A percentile compares a stretch with the other conserved stretches of the same genome.
phyloP scores from a whole-genome alignment of 1,140 invertebrate genomes.

The Cydia amplana region DNA sequence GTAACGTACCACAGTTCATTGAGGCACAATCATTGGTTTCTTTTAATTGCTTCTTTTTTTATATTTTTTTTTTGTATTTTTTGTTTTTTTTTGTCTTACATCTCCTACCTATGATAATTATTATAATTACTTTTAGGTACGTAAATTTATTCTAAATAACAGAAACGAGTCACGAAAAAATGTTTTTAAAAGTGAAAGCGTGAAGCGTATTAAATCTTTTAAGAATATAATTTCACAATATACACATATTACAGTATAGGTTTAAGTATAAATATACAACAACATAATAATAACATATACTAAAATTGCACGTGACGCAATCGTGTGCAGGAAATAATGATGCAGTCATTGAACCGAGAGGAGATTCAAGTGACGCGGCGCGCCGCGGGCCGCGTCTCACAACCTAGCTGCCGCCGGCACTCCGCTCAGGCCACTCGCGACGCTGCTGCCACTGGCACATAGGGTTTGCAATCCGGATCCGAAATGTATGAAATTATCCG shows the following conservation, averaged over 20 bases:
- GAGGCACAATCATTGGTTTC: conserved; percentile 80
- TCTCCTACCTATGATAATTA: conserved; percentile 73
- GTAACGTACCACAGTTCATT: conserved; percentile 80
- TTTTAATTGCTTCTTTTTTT: conserved; percentile 76
- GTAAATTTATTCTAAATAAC: conserved; percentile 79
- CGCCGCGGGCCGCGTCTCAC: conserved; percentile 56
- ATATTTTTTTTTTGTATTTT: conserved; percentile 49
- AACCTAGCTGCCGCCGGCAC: conserved; percentile 51
- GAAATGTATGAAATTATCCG: too few species aligned
- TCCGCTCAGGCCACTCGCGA: not conserved
- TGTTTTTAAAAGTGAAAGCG: conserved; percentile 73
- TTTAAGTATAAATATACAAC: conserved; percentile 77
- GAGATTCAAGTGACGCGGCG: conserved; percentile 70
- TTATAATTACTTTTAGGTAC: conserved; percentile 79
- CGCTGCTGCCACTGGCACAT: not conserved
- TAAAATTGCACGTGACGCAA: conserved; percentile 77
- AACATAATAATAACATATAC: conserved; percentile 79
- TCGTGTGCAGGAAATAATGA: conserved; percentile 72
- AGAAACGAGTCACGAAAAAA: conserved; percentile 75
- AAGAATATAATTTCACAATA: conserved; percentile 77
- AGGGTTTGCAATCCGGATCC: too few species aligned
- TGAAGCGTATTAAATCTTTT: conserved; percentile 78
- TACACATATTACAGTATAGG: conserved; percentile 76
- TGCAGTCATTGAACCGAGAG: conserved; percentile 73
- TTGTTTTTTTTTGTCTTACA: conserved; percentile 62